phyloP scores from a whole-genome alignment of 2,888 invertebrate species.

The Parelbella ahira region DNA sequence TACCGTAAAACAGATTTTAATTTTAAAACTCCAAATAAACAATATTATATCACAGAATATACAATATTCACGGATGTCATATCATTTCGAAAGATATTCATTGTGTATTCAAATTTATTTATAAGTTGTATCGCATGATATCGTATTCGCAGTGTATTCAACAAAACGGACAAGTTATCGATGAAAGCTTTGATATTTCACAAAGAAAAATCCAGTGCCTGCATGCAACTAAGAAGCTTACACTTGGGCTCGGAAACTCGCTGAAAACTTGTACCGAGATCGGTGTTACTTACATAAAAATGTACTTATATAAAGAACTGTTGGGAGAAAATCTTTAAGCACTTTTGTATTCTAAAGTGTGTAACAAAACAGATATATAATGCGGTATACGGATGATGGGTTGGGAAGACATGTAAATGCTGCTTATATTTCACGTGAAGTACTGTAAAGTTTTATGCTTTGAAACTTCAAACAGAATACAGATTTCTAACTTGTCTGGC shows the following conservation, averaged over 20 bases:
- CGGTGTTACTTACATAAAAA: constrained; percentile 26
- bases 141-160: constrained; percentile 10
- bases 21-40: too few species aligned
- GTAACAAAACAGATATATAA: constrained; percentile 20
- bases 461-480: too few species aligned
- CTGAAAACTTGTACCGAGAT: constrained; percentile 25
- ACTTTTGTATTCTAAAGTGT: constrained; percentile 22
- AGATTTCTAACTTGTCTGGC: too few species aligned
- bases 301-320: constrained; percentile 24
- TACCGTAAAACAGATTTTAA: too few species aligned
- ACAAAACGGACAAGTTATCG: constrained; percentile 26
- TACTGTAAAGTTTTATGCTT: too few species aligned
- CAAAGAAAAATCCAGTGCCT: constrained; percentile 25
- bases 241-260: constrained; percentile 24
- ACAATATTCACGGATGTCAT: constrained; percentile 6
- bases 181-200: constrained; percentile 24
- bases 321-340: constrained; percentile 20
- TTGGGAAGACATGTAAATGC: too few species aligned
- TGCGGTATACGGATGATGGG: too few species aligned
- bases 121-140: constrained; percentile 14
- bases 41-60: not conserved
- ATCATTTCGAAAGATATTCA: constrained; percentile 17
- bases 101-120: constrained; percentile 19
- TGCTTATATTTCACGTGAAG: too few species aligned
- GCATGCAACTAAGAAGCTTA: constrained; percentile 27